Evolutionary conservation across 1,140 invertebrate genomes (phyloP).

Genomic region (Magallana angulata): DNA sequence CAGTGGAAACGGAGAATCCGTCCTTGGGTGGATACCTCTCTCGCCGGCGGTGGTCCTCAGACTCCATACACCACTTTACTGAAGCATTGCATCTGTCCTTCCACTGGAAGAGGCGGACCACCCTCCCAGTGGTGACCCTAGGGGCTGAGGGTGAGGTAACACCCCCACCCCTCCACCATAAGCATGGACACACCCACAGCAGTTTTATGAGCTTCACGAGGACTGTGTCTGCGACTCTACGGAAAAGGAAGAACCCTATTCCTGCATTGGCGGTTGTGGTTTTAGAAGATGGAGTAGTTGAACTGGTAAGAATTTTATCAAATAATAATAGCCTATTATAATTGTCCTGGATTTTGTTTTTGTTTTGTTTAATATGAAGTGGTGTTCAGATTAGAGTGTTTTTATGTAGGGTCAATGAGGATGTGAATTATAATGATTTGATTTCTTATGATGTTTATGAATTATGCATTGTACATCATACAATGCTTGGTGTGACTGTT

Average conservation of each 20-base stretch:
- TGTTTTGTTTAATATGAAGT: neutral
- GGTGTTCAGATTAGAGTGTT: neutral
- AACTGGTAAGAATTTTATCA: neutral
- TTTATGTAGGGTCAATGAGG: neutral
- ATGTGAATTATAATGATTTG: conserved; percentile 7
- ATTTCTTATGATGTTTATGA: neutral
- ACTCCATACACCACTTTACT: neutral
- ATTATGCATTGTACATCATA: neutral
- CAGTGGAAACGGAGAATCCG: neutral
- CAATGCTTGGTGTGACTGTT: neutral
- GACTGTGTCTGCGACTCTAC: neutral
- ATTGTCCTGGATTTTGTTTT: neutral
- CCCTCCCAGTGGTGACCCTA: neutral
- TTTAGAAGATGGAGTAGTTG: neutral
- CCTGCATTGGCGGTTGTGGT: neutral
- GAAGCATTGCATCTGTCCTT: neutral
- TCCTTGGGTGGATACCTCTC: neutral
- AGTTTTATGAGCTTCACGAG: neutral
- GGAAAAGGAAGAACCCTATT: neutral
- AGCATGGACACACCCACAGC: neutral
- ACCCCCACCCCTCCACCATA: neutral
- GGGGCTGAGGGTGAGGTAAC: neutral
- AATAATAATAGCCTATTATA: too few relatives aligned
- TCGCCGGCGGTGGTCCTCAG: neutral
- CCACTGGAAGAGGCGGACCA: neutral